Evolutionary conservation across 2,797 vertebrate genomes (phyloP).

Genomic region (Odontamblyopus rebecca): DNA sequence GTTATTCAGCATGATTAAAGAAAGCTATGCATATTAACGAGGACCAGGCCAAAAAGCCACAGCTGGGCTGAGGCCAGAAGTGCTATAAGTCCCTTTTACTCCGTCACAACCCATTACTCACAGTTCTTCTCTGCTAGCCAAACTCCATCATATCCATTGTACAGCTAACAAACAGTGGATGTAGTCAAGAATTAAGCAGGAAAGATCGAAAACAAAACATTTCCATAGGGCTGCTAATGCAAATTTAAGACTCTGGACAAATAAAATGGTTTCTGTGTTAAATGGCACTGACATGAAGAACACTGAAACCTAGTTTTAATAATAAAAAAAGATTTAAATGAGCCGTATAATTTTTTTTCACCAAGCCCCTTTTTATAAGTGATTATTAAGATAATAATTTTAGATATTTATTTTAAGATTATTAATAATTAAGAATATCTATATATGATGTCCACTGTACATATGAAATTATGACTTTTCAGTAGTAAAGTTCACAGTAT

Average conservation of each 20-base stretch:
- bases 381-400: too few relatives aligned
- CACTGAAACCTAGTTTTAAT: too few relatives aligned
- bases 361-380: too few relatives aligned
- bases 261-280: too few relatives aligned
- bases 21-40: slow-evolving; percentile 77
- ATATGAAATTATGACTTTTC: not conserved
- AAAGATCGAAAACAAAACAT: not conserved
- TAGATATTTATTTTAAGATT: too few relatives aligned
- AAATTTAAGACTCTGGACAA: not conserved
- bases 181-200: slow-evolving; percentile 14
- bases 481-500: not conserved
- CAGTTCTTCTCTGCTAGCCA: slow-evolving; percentile 34
- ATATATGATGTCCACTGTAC: too few relatives aligned
- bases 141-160: slow-evolving; percentile 41
- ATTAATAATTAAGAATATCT: too few relatives aligned
- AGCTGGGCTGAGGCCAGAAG: slow-evolving; percentile 60
- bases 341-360: too few relatives aligned
- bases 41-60: slow-evolving; percentile 65
- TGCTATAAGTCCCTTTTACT: slow-evolving; percentile 54
- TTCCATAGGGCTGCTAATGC: not conserved
- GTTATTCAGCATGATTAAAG: slow-evolving; percentile 53
- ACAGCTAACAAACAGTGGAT: slow-evolving; percentile 51
- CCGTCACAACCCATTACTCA: slow-evolving; percentile 68
- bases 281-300: too few relatives aligned
- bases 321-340: too few relatives aligned